Percentiles rank a stretch among this genome's conserved stretches.
Conservation (phyloP, 2,113 vertebrate species). For the Pygoscelis adeliae region DNA sequence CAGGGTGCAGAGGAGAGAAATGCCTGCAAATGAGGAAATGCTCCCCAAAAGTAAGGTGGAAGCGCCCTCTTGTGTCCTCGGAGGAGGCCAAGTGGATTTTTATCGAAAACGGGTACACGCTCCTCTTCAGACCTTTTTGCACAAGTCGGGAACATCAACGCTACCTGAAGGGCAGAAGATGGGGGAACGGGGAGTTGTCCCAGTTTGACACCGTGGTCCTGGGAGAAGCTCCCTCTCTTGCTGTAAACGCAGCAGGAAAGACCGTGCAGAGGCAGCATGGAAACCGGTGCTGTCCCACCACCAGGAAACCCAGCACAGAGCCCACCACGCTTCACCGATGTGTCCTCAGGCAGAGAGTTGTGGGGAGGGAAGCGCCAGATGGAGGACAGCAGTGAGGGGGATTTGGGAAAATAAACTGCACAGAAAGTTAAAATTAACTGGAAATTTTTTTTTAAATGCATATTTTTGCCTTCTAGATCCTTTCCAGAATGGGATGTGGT, state of each 20-base stretch:
- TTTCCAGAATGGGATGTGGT: background rate
- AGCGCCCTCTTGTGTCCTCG: slow-evolving; percentile 54
- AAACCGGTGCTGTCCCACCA: background rate
- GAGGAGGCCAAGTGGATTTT: background rate
- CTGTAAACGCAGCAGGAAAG: background rate
- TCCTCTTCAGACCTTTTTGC: background rate
- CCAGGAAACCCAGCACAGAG: background rate
- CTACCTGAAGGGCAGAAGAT: background rate
- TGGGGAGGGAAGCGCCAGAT: background rate
- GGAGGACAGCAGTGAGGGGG: background rate
- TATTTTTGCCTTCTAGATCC: background rate
- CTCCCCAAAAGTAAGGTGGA: slow-evolving; percentile 20
- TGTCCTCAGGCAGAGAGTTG: background rate
- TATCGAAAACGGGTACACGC: accelerated
- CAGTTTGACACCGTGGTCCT: background rate
- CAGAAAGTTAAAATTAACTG: background rate
- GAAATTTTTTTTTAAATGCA: too few relatives aligned
- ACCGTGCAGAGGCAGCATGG: accelerated
- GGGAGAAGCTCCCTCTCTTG: background rate
- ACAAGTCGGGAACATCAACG: background rate
- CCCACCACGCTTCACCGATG: accelerated
- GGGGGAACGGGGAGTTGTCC: background rate
- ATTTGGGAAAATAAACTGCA: background rate
- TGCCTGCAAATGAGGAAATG: background rate
- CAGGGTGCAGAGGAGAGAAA: background rate